Percentiles rank a stretch among this genome's conserved stretches.
Conservation (phyloP, 2,888 invertebrate species). For the Clistopyga incitator region DNA sequence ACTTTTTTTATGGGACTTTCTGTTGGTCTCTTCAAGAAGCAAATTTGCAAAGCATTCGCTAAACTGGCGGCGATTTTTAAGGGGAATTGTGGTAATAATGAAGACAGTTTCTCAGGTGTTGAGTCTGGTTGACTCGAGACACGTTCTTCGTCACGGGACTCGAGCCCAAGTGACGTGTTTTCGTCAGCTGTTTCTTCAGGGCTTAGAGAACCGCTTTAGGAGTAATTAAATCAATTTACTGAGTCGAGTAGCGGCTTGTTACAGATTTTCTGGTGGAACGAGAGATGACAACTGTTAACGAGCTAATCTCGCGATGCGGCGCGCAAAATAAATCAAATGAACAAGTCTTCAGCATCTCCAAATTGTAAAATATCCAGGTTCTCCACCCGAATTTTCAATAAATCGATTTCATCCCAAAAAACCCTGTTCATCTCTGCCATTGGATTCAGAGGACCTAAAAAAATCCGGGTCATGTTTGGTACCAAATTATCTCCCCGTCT, state of each 20-base stretch:
- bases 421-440: too few species aligned
- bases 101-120: conserved; percentile 64
- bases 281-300: not conserved
- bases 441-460: too few species aligned
- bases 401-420: too few species aligned
- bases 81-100: conserved; percentile 73
- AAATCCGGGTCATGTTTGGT: too few species aligned
- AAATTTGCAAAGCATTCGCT: not conserved
- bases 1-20: too few species aligned
- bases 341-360: too few species aligned
- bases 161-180: conserved; percentile 35
- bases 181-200: conserved; percentile 14
- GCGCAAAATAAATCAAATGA: not conserved
- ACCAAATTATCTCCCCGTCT: too few species aligned
- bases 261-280: conserved; percentile 23
- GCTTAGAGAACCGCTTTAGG: conserved; percentile 54
- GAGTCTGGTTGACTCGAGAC: conserved; percentile 53
- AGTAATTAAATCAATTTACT: conserved; percentile 74
- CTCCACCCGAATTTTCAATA: too few species aligned
- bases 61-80: conserved; percentile 60
- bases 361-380: too few species aligned
- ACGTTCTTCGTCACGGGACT: conserved; percentile 48
- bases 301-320: not conserved
- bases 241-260: conserved; percentile 8
- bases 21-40: not conserved